Evolutionary conservation across 1,140 invertebrate species (phyloP).

Genomic region (Temnothorax longispinosus): DNA sequence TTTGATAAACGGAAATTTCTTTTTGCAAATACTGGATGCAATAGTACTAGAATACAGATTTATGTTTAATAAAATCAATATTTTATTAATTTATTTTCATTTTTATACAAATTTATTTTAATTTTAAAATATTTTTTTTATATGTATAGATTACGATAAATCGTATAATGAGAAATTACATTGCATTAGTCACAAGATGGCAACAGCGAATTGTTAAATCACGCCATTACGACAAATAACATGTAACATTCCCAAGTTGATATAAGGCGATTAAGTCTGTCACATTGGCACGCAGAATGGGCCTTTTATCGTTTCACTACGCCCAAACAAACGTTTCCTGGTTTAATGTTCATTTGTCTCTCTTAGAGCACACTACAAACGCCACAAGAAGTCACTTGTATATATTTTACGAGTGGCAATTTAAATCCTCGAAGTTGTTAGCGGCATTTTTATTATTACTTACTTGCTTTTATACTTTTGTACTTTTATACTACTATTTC

Average conservation of each 20-base stretch:
- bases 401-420: slow-evolving; percentile 6
- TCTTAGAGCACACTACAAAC: not conserved
- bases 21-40: not conserved
- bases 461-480: too few species aligned
- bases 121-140: not conserved
- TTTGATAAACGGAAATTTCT: not conserved
- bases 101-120: not conserved
- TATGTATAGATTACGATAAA: not conserved
- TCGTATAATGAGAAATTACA: not conserved
- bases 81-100: not conserved
- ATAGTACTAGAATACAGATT: not conserved
- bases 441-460: not conserved
- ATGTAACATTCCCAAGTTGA: slow-evolving; percentile 16
- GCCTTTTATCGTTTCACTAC: slow-evolving; percentile 21
- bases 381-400: not conserved
- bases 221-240: not conserved
- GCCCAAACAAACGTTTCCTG: slow-evolving; percentile 29
- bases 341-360: slow-evolving; percentile 43
- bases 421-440: not conserved
- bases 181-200: not conserved
- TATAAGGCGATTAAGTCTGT: slow-evolving; percentile 12
- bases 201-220: not conserved
- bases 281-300: slow-evolving; percentile 27
- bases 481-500: too few species aligned
- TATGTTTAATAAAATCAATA: not conserved